phyloP scores from a whole-genome alignment of 2,113 vertebrate species.

The Sinocyclocheilus anshuiensis region DNA sequence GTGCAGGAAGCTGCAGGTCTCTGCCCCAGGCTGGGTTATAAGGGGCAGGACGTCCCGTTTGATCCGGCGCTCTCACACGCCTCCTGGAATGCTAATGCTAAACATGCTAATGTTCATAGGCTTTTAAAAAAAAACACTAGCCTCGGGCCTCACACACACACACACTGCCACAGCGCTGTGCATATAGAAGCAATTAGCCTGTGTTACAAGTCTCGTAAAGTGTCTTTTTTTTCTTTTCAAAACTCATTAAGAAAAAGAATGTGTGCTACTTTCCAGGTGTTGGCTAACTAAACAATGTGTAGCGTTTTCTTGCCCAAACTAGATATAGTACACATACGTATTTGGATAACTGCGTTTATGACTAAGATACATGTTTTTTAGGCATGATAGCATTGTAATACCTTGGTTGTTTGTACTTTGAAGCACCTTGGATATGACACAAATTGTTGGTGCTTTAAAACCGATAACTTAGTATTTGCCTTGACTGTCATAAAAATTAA shows the following conservation, averaged over 20 bases:
- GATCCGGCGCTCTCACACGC: neutral
- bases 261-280: constrained; percentile 23
- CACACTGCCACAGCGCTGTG: constrained; percentile 60
- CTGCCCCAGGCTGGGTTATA: constrained; percentile 12
- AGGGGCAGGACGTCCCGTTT: neutral
- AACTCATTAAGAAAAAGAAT: constrained; percentile 66
- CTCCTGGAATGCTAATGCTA: neutral
- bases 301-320: constrained; percentile 3
- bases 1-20: constrained; percentile 31
- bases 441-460: neutral
- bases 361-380: neutral
- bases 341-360: neutral
- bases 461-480: neutral
- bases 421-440: neutral
- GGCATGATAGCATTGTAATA: neutral
- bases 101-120: constrained; percentile 16
- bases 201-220: constrained; percentile 69
- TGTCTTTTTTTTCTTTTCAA: constrained; percentile 65
- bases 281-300: constrained; percentile 29
- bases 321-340: neutral
- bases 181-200: constrained; percentile 67
- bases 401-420: neutral
- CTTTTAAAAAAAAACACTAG: constrained; percentile 22
- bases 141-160: neutral
- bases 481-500: neutral